Conservation (phyloP, 2,113 vertebrate genomes). For the Salvelinus sp. region DNA sequence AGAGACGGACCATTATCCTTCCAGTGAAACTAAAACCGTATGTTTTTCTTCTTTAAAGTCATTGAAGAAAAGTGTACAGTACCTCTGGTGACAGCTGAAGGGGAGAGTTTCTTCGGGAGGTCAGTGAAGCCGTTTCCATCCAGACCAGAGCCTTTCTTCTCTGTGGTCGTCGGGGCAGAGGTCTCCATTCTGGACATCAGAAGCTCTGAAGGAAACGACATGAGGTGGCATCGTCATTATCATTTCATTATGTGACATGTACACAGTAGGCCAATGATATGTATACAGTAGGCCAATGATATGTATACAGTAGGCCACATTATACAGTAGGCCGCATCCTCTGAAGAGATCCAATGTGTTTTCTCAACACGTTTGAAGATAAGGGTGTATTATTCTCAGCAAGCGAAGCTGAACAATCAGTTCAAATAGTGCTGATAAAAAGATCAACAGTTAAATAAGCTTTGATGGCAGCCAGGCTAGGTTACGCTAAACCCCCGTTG, state of each 20-base stretch:
- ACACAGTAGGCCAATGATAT: too few species aligned
- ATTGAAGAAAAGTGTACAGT: not conserved
- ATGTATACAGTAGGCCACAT: too few species aligned
- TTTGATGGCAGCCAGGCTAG: not conserved
- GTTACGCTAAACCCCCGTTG: not conserved
- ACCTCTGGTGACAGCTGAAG: constrained; percentile 82
- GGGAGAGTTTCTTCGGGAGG: constrained; percentile 80
- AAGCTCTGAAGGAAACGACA: constrained; percentile 55
- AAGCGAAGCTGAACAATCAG: not conserved
- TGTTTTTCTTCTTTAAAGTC: not conserved
- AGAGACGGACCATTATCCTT: too few species aligned
- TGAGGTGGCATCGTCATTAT: not conserved
- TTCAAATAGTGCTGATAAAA: not conserved
- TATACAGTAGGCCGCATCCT: not conserved
- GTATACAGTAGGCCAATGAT: too few species aligned
- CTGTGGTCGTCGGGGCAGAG: constrained; percentile 69
- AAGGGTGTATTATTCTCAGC: not conserved
- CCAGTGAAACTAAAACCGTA: too few species aligned
- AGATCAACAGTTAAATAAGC: not conserved
- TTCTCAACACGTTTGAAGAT: not conserved
- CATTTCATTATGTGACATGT: too few species aligned
- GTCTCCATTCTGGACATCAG: constrained; percentile 81
- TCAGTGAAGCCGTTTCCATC: constrained; percentile 80
- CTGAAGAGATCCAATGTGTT: not conserved
- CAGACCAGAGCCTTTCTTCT: constrained; percentile 77